These are phyloP conservation scores for Bucco capensis DNA, from an alignment of 2,113 vertebrate species.

Conservation along the genomic window DNA sequence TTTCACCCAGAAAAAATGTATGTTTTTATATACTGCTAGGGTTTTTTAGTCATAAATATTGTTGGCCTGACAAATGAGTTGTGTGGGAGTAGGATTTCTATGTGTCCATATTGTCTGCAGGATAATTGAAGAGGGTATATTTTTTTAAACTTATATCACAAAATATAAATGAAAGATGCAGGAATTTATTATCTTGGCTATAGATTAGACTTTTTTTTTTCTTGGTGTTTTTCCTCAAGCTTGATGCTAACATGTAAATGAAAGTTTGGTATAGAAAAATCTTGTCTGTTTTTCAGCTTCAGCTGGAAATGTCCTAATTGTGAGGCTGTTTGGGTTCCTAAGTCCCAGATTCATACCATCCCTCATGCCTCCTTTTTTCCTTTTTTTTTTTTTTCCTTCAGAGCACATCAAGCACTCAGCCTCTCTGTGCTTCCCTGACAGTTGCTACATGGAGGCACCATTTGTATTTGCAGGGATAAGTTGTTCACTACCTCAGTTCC, in stretches of 20 bases:
- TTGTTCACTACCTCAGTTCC: neutral
- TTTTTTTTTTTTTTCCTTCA: neutral
- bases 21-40: constrained; percentile 19
- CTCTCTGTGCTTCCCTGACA: neutral
- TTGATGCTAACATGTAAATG: neutral
- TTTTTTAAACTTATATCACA: neutral
- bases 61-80: neutral
- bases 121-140: constrained; percentile 1
- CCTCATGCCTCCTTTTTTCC: too few relatives aligned
- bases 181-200: neutral
- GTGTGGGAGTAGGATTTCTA: constrained; percentile 15
- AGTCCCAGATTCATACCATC: neutral
- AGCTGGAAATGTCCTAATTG: neutral
- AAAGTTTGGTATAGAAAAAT: neutral
- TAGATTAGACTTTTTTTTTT: neutral
- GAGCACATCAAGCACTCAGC: neutral
- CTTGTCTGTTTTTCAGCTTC: neutral
- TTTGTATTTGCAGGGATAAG: neutral
- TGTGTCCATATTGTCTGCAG: constrained; percentile 17
- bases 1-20: neutral
- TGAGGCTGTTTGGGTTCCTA: neutral
- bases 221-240: neutral
- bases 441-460: neutral
- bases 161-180: constrained; percentile 3
- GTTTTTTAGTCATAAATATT: constrained; percentile 12